These are phyloP conservation scores for Onychomys leucogaster DNA, from an alignment of 2,797 vertebrate species.

Conservation along the genomic window DNA sequence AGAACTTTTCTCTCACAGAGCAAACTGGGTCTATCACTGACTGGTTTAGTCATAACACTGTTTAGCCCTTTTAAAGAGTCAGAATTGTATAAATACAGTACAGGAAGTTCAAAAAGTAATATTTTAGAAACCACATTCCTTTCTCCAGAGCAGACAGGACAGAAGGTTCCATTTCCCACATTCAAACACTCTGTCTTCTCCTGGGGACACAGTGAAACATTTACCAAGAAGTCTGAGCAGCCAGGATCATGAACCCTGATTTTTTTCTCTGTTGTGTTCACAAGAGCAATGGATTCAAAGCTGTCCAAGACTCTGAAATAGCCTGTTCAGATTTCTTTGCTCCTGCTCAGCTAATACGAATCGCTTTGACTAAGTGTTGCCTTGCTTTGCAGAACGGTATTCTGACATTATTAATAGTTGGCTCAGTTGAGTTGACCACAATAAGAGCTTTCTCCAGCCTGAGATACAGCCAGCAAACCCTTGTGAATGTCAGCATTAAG, in stretches of 20 bases:
- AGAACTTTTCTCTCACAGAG: constrained; percentile 59
- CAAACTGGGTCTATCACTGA: constrained; percentile 71
- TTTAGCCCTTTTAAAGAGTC: constrained; percentile 80
- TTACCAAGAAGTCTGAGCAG: constrained; percentile 79
- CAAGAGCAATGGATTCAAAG: constrained; percentile 68
- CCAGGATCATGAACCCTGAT: constrained; percentile 80
- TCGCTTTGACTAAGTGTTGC: constrained; percentile 77
- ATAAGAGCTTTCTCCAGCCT: constrained; percentile 83
- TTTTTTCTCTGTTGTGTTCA: constrained; percentile 78
- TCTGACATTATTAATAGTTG: constrained; percentile 85
- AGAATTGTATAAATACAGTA: constrained; percentile 82
- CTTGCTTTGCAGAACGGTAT: constrained; percentile 81
- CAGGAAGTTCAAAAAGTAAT: constrained; percentile 85
- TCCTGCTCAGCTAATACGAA: constrained; percentile 72
- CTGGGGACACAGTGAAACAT: constrained; percentile 80
- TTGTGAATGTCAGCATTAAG: constrained; percentile 81
- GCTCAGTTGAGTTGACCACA: constrained; percentile 80
- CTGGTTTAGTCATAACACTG: constrained; percentile 78
- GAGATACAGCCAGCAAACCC: constrained; percentile 79
- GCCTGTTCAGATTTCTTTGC: constrained; percentile 77
- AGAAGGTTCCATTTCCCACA: constrained; percentile 84
- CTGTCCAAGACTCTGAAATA: constrained; percentile 71
- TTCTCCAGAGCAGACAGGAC: constrained; percentile 80
- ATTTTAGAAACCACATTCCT: constrained; percentile 84
- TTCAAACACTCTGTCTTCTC: constrained; percentile 84